These are phyloP conservation scores for Clepsis dumicolana DNA, from an alignment of 2,888 invertebrate genomes.

Conservation along the genomic window DNA sequence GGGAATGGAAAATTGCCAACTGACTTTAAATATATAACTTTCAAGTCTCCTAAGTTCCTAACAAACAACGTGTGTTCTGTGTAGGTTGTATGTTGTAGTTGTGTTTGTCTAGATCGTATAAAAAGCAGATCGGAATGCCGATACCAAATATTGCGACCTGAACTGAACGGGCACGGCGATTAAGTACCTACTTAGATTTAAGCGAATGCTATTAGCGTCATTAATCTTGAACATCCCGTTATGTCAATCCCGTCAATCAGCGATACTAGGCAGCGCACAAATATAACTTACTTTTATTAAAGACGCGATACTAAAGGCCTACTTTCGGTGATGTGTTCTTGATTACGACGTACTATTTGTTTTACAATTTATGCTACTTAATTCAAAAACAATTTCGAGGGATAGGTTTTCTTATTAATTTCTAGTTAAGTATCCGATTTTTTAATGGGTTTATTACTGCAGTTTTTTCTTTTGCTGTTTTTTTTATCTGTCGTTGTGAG, in stretches of 20 bases:
- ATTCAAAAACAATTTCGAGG: too few species aligned
- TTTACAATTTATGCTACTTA: too few species aligned
- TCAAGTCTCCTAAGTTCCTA: constrained; percentile 2
- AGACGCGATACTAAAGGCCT: neutral
- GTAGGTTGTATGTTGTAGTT: constrained; percentile 29
- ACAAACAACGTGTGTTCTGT: constrained; percentile 9
- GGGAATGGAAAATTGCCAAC: constrained; percentile 18
- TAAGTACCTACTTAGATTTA: constrained; percentile 52
- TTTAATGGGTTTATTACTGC: too few species aligned
- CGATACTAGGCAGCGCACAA: constrained; percentile 47
- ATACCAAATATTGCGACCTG: constrained; percentile 51
- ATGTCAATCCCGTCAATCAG: constrained; percentile 55
- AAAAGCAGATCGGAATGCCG: constrained; percentile 58
- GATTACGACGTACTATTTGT: neutral
- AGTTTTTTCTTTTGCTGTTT: too few species aligned
- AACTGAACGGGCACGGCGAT: constrained; percentile 54
- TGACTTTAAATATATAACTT: neutral
- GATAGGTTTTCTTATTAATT: too few species aligned
- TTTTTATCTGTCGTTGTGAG: too few species aligned
- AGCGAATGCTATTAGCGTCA: constrained; percentile 58
- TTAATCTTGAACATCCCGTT: constrained; percentile 74
- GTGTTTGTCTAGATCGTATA: constrained; percentile 37
- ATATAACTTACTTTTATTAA: constrained; percentile 18
- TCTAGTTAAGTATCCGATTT: too few species aligned
- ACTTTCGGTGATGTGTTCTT: neutral